Base-by-base conservation (phyloP, 2,797 vertebrate species). In the Lacerta agilis region DNA sequence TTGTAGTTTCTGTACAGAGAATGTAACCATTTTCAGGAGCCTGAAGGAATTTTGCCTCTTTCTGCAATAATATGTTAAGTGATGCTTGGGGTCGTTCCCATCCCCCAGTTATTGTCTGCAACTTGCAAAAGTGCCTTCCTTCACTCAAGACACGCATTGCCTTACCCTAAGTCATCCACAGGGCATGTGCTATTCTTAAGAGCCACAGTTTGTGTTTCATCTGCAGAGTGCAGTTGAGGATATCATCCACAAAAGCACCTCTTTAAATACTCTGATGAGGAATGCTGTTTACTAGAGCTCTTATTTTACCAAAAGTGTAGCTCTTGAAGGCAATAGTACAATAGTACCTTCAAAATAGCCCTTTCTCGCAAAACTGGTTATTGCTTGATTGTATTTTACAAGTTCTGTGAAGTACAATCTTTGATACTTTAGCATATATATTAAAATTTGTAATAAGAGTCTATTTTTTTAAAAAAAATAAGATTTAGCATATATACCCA, bases 361-460 rank as follows among this genome's bases (percentile, higher is more conserved):
- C 15, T 55, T 55, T 55, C 49, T 55, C 15, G 92, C 90, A 90
- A 88, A 92, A 91, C 86, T 87, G 93, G 91, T 89, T 94, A 90
- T 92, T 88, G 79, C 15, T n/a, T 33, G 36, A 36, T 91, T 55
- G 49, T 33, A n/a, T 86, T 90, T 88, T 89, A 81, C 90, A 93
- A 80, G 94, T 94, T 92, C 88, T 87, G 88, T 61, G 87, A 92
- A 87, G 88, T 79, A 87, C 69, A 76, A 82, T 61, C 87, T 95
- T 92, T 94, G 93, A 95, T 92, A 93, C 36, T 69, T 67, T 84
- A 76, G 80, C 92, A 86, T 82, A 71, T 93, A 90, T 94, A 55
- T 55, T 55, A 55, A 55, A 55, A 55, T 55, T 55, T 55, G 49
- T 87, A 92, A 95, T 93, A 10, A 94, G 88, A 91, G 84, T 93